Base-by-base conservation (phyloP, 2,113 vertebrate genomes). In the Eurystomus gularis region DNA sequence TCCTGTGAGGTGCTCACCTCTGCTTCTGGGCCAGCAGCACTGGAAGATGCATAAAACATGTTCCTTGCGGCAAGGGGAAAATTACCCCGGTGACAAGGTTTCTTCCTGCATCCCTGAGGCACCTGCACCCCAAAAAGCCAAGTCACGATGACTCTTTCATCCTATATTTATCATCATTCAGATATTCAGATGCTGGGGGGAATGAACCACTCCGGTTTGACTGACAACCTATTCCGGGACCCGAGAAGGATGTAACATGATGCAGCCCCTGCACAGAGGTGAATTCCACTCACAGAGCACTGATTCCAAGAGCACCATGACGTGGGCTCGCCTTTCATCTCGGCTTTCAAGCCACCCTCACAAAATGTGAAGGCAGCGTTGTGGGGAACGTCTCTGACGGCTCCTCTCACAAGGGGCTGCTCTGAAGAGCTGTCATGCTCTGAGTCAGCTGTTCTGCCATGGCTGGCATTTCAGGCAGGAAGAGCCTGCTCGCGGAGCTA, bases 391-490 rank as follows among this genome's bases (percentile, higher is more conserved):
- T 35, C 82, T 61, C 68, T 21, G 88, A 51, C 24, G 42, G 90
- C 90, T 89, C 84, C 72, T 54, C 71, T 49, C 86, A 40, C 62
- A 3, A 40, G 90, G 83, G 82, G 94, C 87, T 93, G 94, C 94
- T 93, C 81, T 10, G 73, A 80, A 71, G 82, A 75, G 93, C 95
- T 92, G 88, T 90, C 93, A 46, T 10, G 75, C 92, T 88, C 94
- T 70, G 87, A 93, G 90, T 94, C 96, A 96, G 96, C 96, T 95
- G 81, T 70, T 93, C 89, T 83, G 46, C 87, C 90, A 31, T 4
- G 44, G 44, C 23, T 80, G 85, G 69, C 77, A 61, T 87, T 78
- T 66, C 40, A 69, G 93, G 81, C 84, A 86, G 94, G 92, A 84
- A 69, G 90, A 78, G 86, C 70, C 66, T 31, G 71, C 44, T 16